These are phyloP conservation scores for Graphium colonna DNA, from an alignment of 2,888 invertebrate genomes.

Conservation along the genomic window DNA sequence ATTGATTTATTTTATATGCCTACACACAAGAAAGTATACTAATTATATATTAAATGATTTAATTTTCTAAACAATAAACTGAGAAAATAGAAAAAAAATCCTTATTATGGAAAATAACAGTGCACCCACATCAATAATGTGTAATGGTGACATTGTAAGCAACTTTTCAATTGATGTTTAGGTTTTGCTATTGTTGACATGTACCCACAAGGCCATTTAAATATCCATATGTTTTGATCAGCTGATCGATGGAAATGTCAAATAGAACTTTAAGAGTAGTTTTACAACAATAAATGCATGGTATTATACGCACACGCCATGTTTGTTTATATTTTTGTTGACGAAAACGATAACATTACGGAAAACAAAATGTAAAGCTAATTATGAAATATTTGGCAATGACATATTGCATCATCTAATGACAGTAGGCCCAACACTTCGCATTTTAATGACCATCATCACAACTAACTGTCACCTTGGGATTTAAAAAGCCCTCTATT, in stretches of 20 bases:
- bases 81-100: too few relatives aligned
- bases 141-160: too few relatives aligned
- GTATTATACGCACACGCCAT: background rate
- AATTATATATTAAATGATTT: too few relatives aligned
- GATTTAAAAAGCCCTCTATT: background rate
- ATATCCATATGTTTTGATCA: conserved; percentile 9
- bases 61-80: too few relatives aligned
- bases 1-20: too few relatives aligned
- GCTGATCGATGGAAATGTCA: background rate
- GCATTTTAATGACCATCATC: background rate
- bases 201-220: conserved; percentile 4
- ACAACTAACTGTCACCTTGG: background rate
- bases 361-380: background rate
- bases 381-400: conserved; percentile 64
- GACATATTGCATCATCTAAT: conserved; percentile 69
- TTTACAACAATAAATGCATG: background rate
- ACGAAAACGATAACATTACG: background rate
- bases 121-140: background rate
- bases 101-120: too few relatives aligned
- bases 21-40: too few relatives aligned
- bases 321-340: background rate
- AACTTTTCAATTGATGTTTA: too few relatives aligned
- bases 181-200: background rate
- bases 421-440: conserved; percentile 6
- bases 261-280: background rate